Evolutionary conservation across 1,140 invertebrate genomes (phyloP), one percentile per base, ranked within the genome.

Genomic region (Pygmarrhopalites habei): DNA sequence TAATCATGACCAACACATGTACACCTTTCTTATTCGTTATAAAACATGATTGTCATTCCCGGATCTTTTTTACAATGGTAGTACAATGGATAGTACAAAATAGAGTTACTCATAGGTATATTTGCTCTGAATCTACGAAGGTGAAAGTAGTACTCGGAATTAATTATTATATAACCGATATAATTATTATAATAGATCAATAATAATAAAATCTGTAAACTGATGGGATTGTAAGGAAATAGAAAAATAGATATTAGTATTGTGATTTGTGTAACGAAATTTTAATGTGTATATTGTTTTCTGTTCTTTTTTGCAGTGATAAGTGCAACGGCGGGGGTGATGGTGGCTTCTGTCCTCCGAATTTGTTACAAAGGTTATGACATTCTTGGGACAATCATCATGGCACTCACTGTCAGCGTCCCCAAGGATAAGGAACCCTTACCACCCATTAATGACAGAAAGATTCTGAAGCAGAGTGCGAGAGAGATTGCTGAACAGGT

Each of bases 401-500:
- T 70, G 25, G 49, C 30, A 26, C 21, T 70, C n/a, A 14, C 51
- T 23, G 60, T 67, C 28, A 65, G 25, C 28, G 25, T 61, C 17
- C 59, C 65, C 12, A 64, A 65, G 29, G 62, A 67, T 25, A 67
- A 68, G 41, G 41, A 61, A 17, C 62, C 60, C 15, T 32, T 71
- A 19, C 65, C 65, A 49, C 43, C 69, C 17, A 67, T 71, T 43
- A 66, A 66, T 52, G 59, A 65, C 23, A 32, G 65, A 53, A 53
- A 57, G 19, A 2, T 71, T 14, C 63, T 71, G 0, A 39, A 29
- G 5, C 41, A 52, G 2, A 63, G 58, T 32, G 66, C 58, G 14
- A 46, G 17, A 12, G 58, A 65, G 10, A 65, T 71, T 39, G 65
- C 69, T n/a, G 63, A 68, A 17, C 53, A 68, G 59, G 69, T 44